Conservation (phyloP, 1,140 invertebrate genomes). For the Proctacanthus coquilletti region DNA sequence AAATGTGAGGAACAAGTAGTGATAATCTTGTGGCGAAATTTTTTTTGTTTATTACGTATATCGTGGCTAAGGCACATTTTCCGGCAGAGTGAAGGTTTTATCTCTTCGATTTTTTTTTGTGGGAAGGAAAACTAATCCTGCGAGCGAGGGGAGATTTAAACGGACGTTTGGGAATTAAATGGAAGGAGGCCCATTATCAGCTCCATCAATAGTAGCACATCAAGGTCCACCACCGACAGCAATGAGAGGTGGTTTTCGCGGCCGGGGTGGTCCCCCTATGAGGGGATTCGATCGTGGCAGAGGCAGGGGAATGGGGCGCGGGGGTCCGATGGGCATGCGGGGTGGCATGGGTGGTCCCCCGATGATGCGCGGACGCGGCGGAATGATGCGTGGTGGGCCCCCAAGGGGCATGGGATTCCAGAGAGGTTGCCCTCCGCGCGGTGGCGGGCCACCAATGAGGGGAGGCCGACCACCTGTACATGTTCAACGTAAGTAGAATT, state of each 20-base stretch:
- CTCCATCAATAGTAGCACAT: too few species aligned
- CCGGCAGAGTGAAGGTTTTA: too few species aligned
- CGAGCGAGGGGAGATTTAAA: too few species aligned
- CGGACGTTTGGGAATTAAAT: too few species aligned
- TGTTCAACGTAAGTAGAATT: slow-evolving; percentile 20
- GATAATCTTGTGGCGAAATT: too few species aligned
- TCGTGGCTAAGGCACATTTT: too few species aligned
- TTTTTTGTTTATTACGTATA: too few species aligned
- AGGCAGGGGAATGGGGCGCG: slow-evolving; percentile 23
- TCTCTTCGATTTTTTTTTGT: too few species aligned
- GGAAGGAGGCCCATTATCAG: too few species aligned
- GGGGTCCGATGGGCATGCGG: slow-evolving; percentile 24
- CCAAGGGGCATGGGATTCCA: slow-evolving; percentile 11
- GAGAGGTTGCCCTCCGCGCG: slow-evolving; percentile 19
- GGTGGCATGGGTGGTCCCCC: slow-evolving; percentile 7
- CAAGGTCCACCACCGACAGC: too few species aligned
- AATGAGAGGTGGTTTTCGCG: slow-evolving; percentile 23
- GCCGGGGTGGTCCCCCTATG: slow-evolving; percentile 23
- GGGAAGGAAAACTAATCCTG: too few species aligned
- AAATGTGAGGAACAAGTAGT: too few species aligned
- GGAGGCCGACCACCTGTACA: slow-evolving; percentile 4
- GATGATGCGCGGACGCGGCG: slow-evolving; percentile 13
- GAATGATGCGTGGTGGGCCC: slow-evolving; percentile 21
- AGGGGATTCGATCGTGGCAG: slow-evolving; percentile 25
- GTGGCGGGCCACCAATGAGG: slow-evolving; percentile 18